These are phyloP conservation scores for Neodiprion lecontei DNA, from an alignment of 1,140 invertebrate species.

Conservation along the genomic window DNA sequence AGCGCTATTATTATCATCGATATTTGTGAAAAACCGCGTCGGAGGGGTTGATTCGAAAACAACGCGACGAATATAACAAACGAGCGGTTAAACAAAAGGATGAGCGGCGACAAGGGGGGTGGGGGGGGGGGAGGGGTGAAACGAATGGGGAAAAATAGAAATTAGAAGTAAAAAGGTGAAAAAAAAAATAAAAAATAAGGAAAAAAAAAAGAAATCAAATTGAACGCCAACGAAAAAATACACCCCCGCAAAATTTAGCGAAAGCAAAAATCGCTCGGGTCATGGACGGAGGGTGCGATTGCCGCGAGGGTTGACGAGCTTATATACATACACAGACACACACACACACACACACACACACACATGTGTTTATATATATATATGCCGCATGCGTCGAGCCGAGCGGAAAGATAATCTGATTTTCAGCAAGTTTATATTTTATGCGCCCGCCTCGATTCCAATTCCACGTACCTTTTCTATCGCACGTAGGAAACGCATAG, in stretches of 20 bases:
- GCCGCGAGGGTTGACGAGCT: too few species aligned
- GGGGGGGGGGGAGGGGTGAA: not conserved
- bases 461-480: too few species aligned
- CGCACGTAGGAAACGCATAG: not conserved
- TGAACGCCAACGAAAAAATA: too few species aligned
- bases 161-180: not conserved
- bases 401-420: constrained; percentile 1
- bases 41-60: too few species aligned
- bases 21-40: not conserved
- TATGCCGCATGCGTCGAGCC: not conserved
- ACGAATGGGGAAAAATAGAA: not conserved
- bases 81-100: not conserved
- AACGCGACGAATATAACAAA: too few species aligned
- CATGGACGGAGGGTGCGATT: too few species aligned
- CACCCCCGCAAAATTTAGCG: too few species aligned
- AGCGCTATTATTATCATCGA: not conserved
- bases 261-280: too few species aligned
- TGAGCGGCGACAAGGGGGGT: not conserved
- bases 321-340: not conserved
- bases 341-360: constrained; percentile 5
- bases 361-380: constrained; percentile 3
- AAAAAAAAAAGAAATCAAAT: too few species aligned
- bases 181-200: not conserved
- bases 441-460: not conserved
- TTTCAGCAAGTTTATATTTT: not conserved